Evolutionary conservation across 1,140 invertebrate genomes (phyloP).

Genomic region (Choristoneura fumiferana): DNA sequence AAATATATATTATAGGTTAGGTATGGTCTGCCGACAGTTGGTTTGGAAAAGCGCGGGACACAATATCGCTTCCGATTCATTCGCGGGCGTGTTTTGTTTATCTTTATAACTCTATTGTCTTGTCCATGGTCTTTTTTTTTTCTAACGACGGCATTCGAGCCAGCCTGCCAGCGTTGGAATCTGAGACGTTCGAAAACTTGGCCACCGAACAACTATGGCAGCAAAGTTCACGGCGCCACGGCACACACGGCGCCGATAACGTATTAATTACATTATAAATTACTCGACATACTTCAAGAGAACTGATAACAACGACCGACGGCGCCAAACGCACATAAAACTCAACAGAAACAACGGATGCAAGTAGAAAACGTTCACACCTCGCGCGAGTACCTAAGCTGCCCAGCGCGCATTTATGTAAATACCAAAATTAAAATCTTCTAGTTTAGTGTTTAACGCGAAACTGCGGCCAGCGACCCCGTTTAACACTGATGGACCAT

Average conservation of each 20-base stretch:
- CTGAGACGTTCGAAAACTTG: conserved; percentile 19
- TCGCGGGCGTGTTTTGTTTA: conserved; percentile 6
- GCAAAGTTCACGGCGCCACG: conserved; percentile 52
- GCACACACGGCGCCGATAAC: conserved; percentile 58
- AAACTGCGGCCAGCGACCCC: conserved; percentile 58
- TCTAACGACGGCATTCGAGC: conserved; percentile 8
- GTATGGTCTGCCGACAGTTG: background rate
- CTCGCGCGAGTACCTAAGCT: conserved; percentile 20
- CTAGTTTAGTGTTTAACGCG: conserved; percentile 29
- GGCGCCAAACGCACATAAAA: conserved; percentile 59
- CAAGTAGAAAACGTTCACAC: conserved; percentile 26
- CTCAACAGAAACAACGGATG: conserved; percentile 28
- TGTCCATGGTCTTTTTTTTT: background rate
- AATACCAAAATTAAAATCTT: conserved; percentile 36
- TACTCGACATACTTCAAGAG: conserved; percentile 63
- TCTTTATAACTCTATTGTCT: conserved; percentile 17
- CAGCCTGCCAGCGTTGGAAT: conserved; percentile 22
- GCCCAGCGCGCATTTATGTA: conserved; percentile 23
- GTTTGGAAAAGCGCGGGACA: background rate
- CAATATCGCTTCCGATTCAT: background rate
- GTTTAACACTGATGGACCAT: conserved; percentile 58
- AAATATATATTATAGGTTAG: too few relatives aligned
- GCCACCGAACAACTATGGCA: conserved; percentile 24
- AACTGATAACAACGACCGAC: conserved; percentile 57
- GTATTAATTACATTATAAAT: conserved; percentile 74